Percentiles rank a stretch among this genome's conserved stretches.
Conservation (phyloP, 1,140 invertebrate species). For the Sinonovacula constricta region DNA sequence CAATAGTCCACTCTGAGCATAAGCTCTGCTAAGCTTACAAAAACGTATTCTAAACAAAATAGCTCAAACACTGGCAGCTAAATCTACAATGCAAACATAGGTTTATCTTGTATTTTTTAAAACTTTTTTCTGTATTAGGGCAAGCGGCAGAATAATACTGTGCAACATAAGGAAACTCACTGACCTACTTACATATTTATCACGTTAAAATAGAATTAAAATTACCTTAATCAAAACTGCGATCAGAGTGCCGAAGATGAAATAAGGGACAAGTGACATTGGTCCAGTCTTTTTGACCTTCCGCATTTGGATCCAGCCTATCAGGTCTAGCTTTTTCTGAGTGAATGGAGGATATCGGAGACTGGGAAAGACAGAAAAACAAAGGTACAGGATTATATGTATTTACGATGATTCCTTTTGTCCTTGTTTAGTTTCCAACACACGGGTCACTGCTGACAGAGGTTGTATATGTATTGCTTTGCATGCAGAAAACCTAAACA, state of each 20-base stretch:
- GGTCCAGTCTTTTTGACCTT: constrained; percentile 61
- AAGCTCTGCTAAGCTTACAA: no score
- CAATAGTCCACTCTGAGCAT: no score
- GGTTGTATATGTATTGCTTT: not conserved
- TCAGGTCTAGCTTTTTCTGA: constrained; percentile 85
- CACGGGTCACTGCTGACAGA: not conserved
- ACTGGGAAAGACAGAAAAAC: constrained; percentile 49
- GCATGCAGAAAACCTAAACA: not conserved
- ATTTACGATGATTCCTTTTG: not conserved
- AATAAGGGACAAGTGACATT: constrained; percentile 63
- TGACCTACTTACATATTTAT: no score
- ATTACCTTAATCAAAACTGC: constrained; percentile 70
- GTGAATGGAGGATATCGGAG: constrained; percentile 90
- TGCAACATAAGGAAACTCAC: no score
- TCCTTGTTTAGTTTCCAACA: not conserved
- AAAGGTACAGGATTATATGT: not conserved
- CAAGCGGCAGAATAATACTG: no score
- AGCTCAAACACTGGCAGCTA: no score
- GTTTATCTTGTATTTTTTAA: no score
- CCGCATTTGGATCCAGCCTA: constrained; percentile 82
- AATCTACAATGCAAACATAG: no score
- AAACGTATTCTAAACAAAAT: no score
- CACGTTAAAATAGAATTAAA: no score
- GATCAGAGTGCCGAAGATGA: constrained; percentile 68
- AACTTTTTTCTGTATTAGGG: no score